phyloP scores from a whole-genome alignment of 2,888 invertebrate genomes.

The Chirona hameri region DNA sequence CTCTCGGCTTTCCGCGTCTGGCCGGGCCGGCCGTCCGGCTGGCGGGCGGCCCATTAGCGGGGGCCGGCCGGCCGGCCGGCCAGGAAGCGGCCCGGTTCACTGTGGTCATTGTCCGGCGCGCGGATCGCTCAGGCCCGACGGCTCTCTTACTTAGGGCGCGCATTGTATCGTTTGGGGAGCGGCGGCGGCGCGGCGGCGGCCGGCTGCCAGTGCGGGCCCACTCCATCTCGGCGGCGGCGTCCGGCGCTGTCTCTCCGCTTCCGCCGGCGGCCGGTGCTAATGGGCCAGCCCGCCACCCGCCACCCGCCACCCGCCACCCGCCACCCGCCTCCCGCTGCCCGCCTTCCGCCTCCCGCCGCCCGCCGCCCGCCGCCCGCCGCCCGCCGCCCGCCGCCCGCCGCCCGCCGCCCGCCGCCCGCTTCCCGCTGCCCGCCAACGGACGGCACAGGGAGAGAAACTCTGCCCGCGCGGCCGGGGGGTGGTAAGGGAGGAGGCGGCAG shows the following conservation, averaged over 20 bases:
- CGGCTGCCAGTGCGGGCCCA: not conserved
- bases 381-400: not conserved
- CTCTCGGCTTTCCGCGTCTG: not conserved
- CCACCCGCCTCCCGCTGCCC: not conserved
- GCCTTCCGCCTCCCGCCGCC: not conserved
- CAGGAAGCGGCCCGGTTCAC: not conserved
- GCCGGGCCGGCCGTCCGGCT: not conserved
- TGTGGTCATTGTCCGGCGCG: not conserved
- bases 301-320: not conserved
- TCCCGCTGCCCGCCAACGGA: not conserved
- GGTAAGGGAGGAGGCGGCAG: too few relatives aligned
- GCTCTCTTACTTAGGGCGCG: not conserved
- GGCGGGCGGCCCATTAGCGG: not conserved
- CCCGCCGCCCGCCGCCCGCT: not conserved
- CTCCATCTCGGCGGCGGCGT: not conserved
- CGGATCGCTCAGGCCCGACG: not conserved
- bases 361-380: not conserved
- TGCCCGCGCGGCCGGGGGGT: too few relatives aligned
- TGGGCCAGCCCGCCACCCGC: not conserved
- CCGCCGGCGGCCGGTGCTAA: not conserved
- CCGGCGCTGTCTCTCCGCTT: slow-evolving; percentile 6
- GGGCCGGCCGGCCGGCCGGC: not conserved
- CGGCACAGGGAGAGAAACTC: too few relatives aligned
- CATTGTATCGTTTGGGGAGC: not conserved
- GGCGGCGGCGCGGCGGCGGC: slow-evolving; percentile 1